These are phyloP conservation scores for Epizoanthus rinbou DNA, from an alignment of 92 coral and sea anemone species.

Conservation along the genomic window DNA sequence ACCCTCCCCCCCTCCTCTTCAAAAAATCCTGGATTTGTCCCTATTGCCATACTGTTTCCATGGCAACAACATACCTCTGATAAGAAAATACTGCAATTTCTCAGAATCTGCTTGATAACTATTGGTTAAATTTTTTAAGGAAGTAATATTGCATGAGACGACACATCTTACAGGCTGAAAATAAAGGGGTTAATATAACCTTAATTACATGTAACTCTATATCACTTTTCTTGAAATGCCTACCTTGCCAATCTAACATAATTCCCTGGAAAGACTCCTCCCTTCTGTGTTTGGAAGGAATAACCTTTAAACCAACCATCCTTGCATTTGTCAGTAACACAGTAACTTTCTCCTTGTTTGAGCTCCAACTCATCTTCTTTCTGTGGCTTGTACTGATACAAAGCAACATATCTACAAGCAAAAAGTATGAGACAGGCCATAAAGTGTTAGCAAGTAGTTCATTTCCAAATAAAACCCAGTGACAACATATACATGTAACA, in stretches of 20 bases:
- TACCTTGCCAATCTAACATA: conserved; percentile 91
- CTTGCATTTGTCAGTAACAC: conserved; percentile 88
- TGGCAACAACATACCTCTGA: too few species aligned
- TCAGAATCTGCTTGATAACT: too few species aligned
- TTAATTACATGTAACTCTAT: too few species aligned
- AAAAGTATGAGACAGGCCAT: not conserved
- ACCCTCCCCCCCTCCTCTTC: too few species aligned
- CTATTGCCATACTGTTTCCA: too few species aligned
- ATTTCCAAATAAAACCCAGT: not conserved
- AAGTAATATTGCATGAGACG: too few species aligned
- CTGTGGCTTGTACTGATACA: conserved; percentile 86
- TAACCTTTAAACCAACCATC: conserved; percentile 98
- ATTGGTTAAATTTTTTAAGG: too few species aligned
- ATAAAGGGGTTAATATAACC: too few species aligned
- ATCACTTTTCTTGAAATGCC: not conserved
- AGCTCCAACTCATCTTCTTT: conserved; percentile 93
- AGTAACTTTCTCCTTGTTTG: conserved; percentile 81
- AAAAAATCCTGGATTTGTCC: too few species aligned
- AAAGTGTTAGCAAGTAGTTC: not conserved
- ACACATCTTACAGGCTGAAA: too few species aligned
- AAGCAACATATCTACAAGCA: conserved; percentile 76
- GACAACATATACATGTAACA: too few species aligned
- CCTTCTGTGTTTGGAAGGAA: conserved; percentile 65
- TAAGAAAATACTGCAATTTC: too few species aligned
- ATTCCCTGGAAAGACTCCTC: conserved; percentile 97